phyloP scores from a whole-genome alignment of 1,140 invertebrate species.

The Zeugodacus cucurbitae region DNA sequence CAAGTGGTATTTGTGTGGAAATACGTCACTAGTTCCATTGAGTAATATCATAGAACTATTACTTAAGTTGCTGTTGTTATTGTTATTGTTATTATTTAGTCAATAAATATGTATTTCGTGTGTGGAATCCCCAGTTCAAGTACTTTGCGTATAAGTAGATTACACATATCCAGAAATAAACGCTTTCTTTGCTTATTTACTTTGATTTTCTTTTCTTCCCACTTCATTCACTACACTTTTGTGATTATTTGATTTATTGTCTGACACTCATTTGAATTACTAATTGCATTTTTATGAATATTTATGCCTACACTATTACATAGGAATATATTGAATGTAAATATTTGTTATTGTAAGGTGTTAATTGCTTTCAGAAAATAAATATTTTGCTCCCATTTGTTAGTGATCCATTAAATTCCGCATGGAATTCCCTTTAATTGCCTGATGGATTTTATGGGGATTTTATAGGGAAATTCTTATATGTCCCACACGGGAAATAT shows the following conservation, averaged over 20 bases:
- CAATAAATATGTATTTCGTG: background rate
- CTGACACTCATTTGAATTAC: background rate
- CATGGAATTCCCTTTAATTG: background rate
- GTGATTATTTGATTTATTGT: background rate
- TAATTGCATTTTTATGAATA: background rate
- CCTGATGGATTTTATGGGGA: background rate
- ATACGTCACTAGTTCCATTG: background rate
- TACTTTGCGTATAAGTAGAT: background rate
- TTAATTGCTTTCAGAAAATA: background rate
- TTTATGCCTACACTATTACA: background rate
- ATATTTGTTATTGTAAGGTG: background rate
- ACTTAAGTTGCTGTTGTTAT: background rate
- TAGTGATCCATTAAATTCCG: background rate
- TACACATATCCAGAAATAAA: background rate
- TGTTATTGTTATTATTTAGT: background rate
- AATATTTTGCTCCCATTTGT: background rate
- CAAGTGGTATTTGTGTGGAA: background rate
- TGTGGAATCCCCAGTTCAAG: background rate
- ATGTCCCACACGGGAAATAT: background rate
- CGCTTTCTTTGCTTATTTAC: background rate
- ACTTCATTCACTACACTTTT: background rate
- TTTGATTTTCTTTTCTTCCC: background rate
- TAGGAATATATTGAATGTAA: background rate
- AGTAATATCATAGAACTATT: background rate
- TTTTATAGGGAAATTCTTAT: background rate